Evolutionary conservation across 2,797 vertebrate genomes (phyloP), one percentile per base, ranked within the genome.

Genomic region (Allobates femoralis): DNA sequence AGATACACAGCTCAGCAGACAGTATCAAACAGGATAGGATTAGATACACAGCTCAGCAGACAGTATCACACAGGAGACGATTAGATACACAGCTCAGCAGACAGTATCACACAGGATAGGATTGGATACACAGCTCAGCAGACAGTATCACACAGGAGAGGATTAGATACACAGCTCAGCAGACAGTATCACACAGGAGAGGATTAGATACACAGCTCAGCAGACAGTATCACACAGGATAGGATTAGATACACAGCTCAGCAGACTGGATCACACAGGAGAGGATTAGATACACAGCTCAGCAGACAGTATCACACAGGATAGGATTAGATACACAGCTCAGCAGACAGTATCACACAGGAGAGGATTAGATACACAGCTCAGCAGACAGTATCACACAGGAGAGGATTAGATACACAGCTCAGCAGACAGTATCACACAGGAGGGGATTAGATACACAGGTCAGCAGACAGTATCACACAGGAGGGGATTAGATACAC

Each of bases 401-500:
- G 0, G 32, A 71, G 5, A 6, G 15, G 67, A 41, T 71, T 71
- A 71, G 67, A 71, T 71, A n/a, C n/a, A 71, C 30, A 34, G 6
- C 19, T n/a, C 16, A 69, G 66, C 32, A 34, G 30, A 3, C 16
- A 21, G 66, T 34, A 69, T 69, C 30, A 34, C 18, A 69, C 66
- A 69, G 6, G 30, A 34, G 0, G 0, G 34, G 34, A 71, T 71
- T 71, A 37, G 69, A 73, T 73, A n/a, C n/a, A 73, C 37, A n/a
- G 67, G 32, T 41, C 67, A 71, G 67, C 67, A 69, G 66, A 15
- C 67, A 71, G 67, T 71, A 71, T 71, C 67, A 71, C 67, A 41
- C 67, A 71, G 6, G 19, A 41, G 3, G 41, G 67, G 67, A 23
- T 71, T 71, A 41, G 67, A 71, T 71, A 41, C 34, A 58, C 56